Conservation (phyloP, 92 coral and sea anemone species). For the Chrysogorgia sp. region DNA sequence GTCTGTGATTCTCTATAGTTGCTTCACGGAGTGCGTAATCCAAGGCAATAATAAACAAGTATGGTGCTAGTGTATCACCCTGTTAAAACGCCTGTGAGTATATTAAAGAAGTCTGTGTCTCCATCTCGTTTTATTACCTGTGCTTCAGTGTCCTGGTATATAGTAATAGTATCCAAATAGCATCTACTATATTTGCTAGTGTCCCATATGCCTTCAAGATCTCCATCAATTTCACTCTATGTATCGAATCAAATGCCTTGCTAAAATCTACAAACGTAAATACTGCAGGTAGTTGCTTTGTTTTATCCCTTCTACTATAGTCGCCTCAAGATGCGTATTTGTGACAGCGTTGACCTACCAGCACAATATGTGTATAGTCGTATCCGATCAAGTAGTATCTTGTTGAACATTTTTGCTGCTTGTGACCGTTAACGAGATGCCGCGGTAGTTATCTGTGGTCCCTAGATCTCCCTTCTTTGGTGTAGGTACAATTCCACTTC, state of each 20-base stretch:
- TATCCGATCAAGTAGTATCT: too few relatives aligned
- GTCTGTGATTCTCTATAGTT: too few relatives aligned
- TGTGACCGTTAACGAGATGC: slow-evolving; percentile 5
- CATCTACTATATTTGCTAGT: slow-evolving; percentile 26
- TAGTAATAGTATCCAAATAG: slow-evolving; percentile 18
- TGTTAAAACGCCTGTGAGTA: slow-evolving; percentile 10
- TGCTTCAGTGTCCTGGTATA: slow-evolving; percentile 37
- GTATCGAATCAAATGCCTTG: slow-evolving; percentile 29
- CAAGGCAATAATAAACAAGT: slow-evolving; percentile 15
- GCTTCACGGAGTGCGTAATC: too few relatives aligned
- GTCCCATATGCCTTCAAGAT: slow-evolving; percentile 25
- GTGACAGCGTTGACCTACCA: too few relatives aligned
- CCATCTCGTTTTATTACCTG: slow-evolving; percentile 42
- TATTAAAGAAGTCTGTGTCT: background rate
- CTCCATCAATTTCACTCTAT: background rate
- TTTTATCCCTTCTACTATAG: slow-evolving; percentile 19
- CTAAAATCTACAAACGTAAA: background rate
- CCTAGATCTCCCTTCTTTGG: slow-evolving; percentile 29
- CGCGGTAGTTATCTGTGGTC: slow-evolving; percentile 23
- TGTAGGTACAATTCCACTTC: background rate
- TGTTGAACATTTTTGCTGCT: slow-evolving; percentile 1
- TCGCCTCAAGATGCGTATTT: too few relatives aligned
- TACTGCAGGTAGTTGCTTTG: slow-evolving; percentile 29
- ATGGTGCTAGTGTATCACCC: slow-evolving; percentile 30
- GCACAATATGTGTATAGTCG: too few relatives aligned